phyloP scores from a whole-genome alignment of 37 sponge, comb jelly and placozoan genomes.

The Cladorhizidae sp. region DNA sequence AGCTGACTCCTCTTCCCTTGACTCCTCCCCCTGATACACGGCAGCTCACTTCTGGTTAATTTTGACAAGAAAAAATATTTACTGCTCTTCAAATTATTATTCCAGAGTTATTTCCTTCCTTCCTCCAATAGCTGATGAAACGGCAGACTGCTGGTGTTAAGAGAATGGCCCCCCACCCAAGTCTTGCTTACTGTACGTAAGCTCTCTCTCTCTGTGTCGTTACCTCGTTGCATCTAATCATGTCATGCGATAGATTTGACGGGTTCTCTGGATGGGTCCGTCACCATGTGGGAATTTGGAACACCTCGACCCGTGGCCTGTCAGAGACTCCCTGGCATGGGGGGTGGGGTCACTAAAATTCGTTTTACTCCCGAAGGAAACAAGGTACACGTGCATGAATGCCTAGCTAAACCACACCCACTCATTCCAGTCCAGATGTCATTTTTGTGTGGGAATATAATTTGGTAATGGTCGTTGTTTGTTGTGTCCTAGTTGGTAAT shows the following conservation, averaged over 20 bases:
- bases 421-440: no score
- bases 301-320: conserved; percentile 39
- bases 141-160: conserved; percentile 56
- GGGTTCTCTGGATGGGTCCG: conserved; percentile 79
- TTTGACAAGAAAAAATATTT: no score
- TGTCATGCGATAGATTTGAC: conserved; percentile 66
- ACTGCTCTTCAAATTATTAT: no score
- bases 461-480: no score
- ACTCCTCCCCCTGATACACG: no score
- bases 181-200: conserved; percentile 85
- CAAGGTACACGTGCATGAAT: conserved; percentile 49
- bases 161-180: conserved; percentile 81
- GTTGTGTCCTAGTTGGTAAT: no score
- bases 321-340: conserved; percentile 44
- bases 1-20: no score
- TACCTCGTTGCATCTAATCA: neutral
- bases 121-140: conserved; percentile 53
- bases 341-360: conserved; percentile 64
- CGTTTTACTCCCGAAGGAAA: conserved; percentile 90
- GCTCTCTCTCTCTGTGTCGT: neutral
- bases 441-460: no score
- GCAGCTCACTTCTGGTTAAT: no score
- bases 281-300: conserved; percentile 86
- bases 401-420: no score
- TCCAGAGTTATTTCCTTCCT: no score